Percentiles rank a stretch among this genome's conserved stretches.
Conservation (phyloP, 2,797 vertebrate species). For the Gobio occitaniae region DNA sequence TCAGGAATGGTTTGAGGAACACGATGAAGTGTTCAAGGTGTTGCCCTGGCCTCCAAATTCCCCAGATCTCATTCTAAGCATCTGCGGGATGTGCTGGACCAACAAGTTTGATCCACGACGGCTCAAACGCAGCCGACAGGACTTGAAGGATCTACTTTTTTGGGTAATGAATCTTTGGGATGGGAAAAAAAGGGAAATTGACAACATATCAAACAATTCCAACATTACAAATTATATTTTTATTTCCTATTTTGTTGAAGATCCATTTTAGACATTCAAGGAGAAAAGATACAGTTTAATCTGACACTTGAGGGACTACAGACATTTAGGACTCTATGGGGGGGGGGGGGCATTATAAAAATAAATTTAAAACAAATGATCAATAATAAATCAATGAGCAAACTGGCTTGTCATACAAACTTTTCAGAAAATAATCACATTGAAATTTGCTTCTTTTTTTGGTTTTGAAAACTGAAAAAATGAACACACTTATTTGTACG, state of each 20-base stretch:
- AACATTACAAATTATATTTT: slow-evolving; percentile 14
- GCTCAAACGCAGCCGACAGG: background rate
- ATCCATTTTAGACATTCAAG: slow-evolving; percentile 13
- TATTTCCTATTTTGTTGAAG: slow-evolving; percentile 4
- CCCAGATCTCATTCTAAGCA: background rate
- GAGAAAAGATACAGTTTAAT: background rate
- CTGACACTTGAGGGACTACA: slow-evolving; percentile 12
- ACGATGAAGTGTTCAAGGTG: background rate
- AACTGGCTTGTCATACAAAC: background rate
- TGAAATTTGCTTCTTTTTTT: background rate
- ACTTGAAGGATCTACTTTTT: background rate
- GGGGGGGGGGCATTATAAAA: background rate
- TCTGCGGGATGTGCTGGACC: background rate
- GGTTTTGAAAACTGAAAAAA: background rate
- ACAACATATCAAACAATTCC: background rate
- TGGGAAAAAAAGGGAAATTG: background rate
- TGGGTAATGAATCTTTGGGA: background rate
- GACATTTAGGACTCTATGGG: background rate
- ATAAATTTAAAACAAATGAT: background rate
- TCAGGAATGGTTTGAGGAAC: background rate
- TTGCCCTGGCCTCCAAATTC: background rate
- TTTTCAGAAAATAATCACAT: slow-evolving; percentile 15
- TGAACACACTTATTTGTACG: background rate
- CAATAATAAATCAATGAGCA: background rate
- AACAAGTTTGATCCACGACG: background rate